Conservation (phyloP, 2,888 invertebrate genomes). For the Zhuqinia jingwanae region DNA sequence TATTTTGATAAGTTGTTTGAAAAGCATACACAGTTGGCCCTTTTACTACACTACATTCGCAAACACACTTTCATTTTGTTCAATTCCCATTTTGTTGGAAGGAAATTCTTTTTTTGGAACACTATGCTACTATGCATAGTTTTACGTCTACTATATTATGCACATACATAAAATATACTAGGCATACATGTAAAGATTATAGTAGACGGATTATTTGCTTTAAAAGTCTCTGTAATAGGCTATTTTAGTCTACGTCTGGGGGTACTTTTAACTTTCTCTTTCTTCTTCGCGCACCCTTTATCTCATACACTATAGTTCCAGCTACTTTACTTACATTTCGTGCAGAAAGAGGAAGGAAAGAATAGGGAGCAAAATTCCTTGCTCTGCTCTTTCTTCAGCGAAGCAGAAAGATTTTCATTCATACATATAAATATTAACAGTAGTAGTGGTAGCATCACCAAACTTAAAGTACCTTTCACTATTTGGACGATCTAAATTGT, state of each 20-base stretch:
- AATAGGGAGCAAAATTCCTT: conserved; percentile 19
- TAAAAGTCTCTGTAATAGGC: not conserved
- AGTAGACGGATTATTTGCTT: too few species aligned
- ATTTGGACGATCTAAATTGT: conserved; percentile 59
- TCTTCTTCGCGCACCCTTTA: not conserved
- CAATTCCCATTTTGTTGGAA: too few species aligned
- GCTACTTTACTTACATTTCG: conserved; percentile 19
- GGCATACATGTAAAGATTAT: not conserved
- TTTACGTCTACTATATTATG: not conserved
- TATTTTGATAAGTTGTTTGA: conserved; percentile 50
- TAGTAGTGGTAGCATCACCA: not conserved
- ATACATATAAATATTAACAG: too few species aligned
- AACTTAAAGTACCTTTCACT: conserved; percentile 47
- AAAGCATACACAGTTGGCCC: conserved; percentile 30
- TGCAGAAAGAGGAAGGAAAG: conserved; percentile 18
- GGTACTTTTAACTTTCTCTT: conserved; percentile 9
- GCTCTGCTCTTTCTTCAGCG: conserved; percentile 20
- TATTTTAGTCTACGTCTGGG: conserved; percentile 21
- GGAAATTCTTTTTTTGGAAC: too few species aligned
- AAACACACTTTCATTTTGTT: too few species aligned
- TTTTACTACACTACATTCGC: conserved; percentile 48
- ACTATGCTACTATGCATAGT: conserved; percentile 22
- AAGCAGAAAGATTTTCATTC: conserved; percentile 61
- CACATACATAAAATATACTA: not conserved
- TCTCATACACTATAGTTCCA: too few species aligned